Evolutionary conservation across 2,113 vertebrate genomes (phyloP), one percentile per base, ranked within the genome.

Genomic region (Piaya cayana): DNA sequence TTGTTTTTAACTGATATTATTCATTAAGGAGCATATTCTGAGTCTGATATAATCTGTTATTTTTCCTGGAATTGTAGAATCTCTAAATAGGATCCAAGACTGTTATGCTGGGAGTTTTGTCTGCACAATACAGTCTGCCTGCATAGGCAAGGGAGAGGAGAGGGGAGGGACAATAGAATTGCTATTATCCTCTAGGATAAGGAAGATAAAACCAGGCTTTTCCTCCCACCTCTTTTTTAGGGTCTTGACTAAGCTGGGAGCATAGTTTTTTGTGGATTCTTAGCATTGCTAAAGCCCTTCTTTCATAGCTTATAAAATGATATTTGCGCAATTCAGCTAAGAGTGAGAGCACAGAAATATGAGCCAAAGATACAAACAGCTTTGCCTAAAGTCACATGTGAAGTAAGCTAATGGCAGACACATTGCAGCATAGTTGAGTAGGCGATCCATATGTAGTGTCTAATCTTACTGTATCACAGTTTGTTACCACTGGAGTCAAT

Each of bases 21-120:
- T 95, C 29, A 20, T 89, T 67, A 76, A 69, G 55, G 78, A 82
- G n/a, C 82, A 63, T 92, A 93, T 82, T 95, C 86, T 72, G 27
- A 13, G 69, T 64, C 96, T 95, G 89, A 91, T 95, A 92, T 60
- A 95, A 92, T 93, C 81, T 91, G 53, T 91, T 97, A 78, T 95
- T 96, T 95, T 95, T 96, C 70, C 81, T 95, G 94, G 81, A 91
- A 96, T 85, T 93, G 65, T 62, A 36, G 37, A 84, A 34, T 45
- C 16, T 84, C 70, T 95, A 84, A 87, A 53, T 71, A 65, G 22
- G 36, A 76, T 92, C 80, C 81, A 91, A 84, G 63, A 82, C 15
- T 10, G 13, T 93, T 93, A 60, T 72, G 62, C 36, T 79, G 74
- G 25, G 36, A 92, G 69, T 65, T 93, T 67, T 91, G 36, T 49